Evolutionary conservation across 2,888 invertebrate species (phyloP), one percentile per base, ranked within the genome.

Genomic region (Rhagonycha fulva): DNA sequence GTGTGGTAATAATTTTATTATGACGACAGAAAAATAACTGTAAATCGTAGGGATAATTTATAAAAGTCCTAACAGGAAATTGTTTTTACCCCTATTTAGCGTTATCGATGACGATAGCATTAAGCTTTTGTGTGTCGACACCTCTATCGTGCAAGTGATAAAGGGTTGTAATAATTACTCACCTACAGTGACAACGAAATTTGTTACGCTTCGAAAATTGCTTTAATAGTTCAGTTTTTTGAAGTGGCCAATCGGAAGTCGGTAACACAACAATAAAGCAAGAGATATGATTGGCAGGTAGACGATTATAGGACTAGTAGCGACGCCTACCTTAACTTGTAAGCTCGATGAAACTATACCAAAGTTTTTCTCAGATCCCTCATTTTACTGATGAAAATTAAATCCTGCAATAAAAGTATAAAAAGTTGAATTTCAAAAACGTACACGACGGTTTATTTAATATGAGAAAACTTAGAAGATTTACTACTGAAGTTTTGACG

Each of bases 101-200:
- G 47, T 47, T 47, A 47, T 47, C 47, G 71, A 74, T 70, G 70
- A 63, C 32, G 79, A 77, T 79, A 75, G 67, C 70, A 76, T 76
- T 70, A 72, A 70, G 72, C 71, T 76, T 70, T 69, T 79, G 72
- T 75, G 72, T 62, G 70, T 71, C 63, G 70, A 69, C 72, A 68
- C 74, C 74, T 79, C 80, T 14, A 73, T 79, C 74, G 68, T 76
- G 76, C 75, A 77, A 19, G 73, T 77, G 71, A 76, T 79, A 68
- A 75, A 75, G 71, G 78, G 77, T 71, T 69, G 76, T n/a, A 78
- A 76, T 75, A 80, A 78, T 76, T 79, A 80, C 74, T 80, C 79
- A 66, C 72, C 77, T 23, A 74, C 78, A 32, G 66, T 77, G 68
- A 77, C 79, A 73, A 75, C 74, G 68, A 72, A 72, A 61, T 69